Conservation (phyloP, 2,113 vertebrate species). For the Neomonachus schauinslandi region DNA sequence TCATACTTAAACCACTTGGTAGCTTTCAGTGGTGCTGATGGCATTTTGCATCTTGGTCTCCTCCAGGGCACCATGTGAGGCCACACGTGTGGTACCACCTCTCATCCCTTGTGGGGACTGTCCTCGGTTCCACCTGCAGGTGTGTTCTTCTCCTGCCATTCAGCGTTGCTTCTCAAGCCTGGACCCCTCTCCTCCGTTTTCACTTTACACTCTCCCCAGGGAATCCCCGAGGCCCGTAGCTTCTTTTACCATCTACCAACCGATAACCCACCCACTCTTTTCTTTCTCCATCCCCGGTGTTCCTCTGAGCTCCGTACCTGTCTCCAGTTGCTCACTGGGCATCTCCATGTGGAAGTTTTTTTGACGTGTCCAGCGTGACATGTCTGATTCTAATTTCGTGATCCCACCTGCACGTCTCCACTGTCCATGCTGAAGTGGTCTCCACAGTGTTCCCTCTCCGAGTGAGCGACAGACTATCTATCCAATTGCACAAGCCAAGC, state of each 20-base stretch:
- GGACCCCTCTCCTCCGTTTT: background rate
- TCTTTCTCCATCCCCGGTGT: no score
- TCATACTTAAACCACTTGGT: background rate
- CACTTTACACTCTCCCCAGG: background rate
- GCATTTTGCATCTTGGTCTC: background rate
- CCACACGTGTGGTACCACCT: no score
- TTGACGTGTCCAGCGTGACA: background rate
- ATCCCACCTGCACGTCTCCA: background rate
- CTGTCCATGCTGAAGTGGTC: background rate
- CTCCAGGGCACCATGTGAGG: background rate
- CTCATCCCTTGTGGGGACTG: background rate
- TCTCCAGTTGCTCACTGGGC: background rate
- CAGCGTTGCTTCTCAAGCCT: background rate
- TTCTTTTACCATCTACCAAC: background rate
- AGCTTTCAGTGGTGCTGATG: background rate
- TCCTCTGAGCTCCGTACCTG: background rate
- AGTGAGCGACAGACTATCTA: background rate
- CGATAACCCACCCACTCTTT: no score
- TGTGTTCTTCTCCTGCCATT: no score
- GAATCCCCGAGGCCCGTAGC: background rate
- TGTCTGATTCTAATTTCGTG: background rate
- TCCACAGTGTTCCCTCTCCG: background rate
- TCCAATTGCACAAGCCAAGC: background rate
- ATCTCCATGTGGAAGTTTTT: background rate
- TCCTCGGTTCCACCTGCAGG: background rate